phyloP scores from a whole-genome alignment of 2,797 vertebrate genomes.

The Gallinago nigripennis region DNA sequence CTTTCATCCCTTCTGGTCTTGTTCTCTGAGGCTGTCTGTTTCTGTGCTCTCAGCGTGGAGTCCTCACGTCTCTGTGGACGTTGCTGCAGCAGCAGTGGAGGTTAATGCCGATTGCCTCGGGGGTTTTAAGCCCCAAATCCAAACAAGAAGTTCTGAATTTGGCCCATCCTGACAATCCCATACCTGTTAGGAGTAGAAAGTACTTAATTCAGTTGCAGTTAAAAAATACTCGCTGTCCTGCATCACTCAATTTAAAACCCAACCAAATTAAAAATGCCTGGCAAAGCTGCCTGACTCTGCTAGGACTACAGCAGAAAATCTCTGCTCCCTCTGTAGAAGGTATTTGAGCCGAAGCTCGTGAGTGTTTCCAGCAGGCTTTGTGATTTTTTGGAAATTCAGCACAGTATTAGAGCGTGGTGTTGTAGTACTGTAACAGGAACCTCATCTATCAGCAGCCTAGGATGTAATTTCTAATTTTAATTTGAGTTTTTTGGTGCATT shows the following conservation, averaged over 20 bases:
- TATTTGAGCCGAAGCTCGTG: not conserved
- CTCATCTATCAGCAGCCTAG: not conserved
- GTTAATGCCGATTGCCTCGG: not conserved
- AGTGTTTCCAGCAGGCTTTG: not conserved
- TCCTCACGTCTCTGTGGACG: not conserved
- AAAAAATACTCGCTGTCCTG: not conserved
- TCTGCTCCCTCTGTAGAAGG: not conserved
- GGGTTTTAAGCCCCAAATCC: not conserved
- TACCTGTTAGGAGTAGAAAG: not conserved
- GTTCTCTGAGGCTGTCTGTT: not conserved
- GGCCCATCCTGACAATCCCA: not conserved
- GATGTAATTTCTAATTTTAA: too few relatives aligned
- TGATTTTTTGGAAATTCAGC: not conserved
- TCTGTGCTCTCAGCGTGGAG: not conserved
- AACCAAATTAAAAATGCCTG: not conserved
- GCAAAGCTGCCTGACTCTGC: not conserved
- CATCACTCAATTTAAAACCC: not conserved
- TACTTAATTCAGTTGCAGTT: not conserved
- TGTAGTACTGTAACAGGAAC: not conserved
- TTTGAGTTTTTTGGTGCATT: not conserved
- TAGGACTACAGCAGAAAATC: not conserved
- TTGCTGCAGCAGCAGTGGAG: not conserved
- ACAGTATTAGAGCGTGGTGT: rapidly evolving
- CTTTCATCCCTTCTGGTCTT: not conserved
- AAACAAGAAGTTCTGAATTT: not conserved